Evolutionary conservation across 2,888 invertebrate species (phyloP), one percentile per base, ranked within the genome.

Genomic region (Drosophila tripunctata): DNA sequence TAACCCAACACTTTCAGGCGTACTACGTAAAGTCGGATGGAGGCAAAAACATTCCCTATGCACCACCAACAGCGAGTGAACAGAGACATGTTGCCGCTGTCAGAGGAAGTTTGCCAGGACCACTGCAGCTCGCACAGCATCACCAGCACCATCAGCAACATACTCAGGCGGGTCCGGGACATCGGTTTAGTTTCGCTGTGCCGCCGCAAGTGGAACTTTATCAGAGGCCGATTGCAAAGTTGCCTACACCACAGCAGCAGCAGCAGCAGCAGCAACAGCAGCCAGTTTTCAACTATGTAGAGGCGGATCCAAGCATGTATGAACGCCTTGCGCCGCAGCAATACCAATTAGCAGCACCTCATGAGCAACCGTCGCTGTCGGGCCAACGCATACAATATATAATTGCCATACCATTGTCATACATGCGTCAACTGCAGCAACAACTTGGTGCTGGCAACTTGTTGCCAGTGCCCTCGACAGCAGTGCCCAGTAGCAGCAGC

Each of bases 381-480:
- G 67, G 81, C 40, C 89, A 88, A 8, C 89, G 88, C 50, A 55
- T 89, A 12, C 90, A 90, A 56, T 90, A 90, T 44, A 80, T 89
- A 51, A 88, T 90, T 33, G 90, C 90, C 57, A 89, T 90, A 47
- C 90, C 90, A 1, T 48, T 89, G 19, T 86, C 88, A 1, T 87
- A 90, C 58, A 72, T 89, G 75, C 81, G 90, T 0, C 89, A 89
- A 57, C 50, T 90, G 60, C 90, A 90, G 22, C 88, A 86, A 24
- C 89, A 89, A 22, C 65, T 54, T 19, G 33, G 51, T 33, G n/a
- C n/a, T n/a, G 15, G 30, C 69, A 50, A 51, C 55, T 6, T 73
- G 40, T 19, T 75, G 50, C 48, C 65, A 1, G 15, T 47, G 19
- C 64, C 70, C 1, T 1, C 58, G 0, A 74, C 54, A 36, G 51